Percentiles rank a stretch among this genome's conserved stretches.
Evolutionary conservation across 2,888 invertebrate genomes (phyloP).

Genomic region (Euspilapteryx auroguttella): DNA sequence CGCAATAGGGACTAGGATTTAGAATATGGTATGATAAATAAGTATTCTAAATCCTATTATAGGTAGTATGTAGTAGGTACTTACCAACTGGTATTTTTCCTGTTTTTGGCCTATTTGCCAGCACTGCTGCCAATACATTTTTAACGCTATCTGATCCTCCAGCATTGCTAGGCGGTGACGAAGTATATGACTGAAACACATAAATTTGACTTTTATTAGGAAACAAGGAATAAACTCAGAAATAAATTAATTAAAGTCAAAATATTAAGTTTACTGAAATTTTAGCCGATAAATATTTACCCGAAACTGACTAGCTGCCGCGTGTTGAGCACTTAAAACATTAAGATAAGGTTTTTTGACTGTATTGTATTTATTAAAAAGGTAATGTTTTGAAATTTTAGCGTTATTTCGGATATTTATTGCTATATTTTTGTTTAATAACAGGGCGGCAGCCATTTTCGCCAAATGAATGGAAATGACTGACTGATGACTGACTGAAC

Average conservation of each 20-base stretch:
- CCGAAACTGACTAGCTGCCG: constrained; percentile 30
- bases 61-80: no score
- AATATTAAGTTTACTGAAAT: constrained; percentile 4
- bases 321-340: constrained; percentile 31
- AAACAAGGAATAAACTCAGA: no score
- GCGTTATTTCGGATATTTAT: constrained; percentile 34
- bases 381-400: constrained; percentile 25
- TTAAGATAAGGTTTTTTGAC: constrained; percentile 30
- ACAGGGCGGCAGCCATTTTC: constrained; percentile 45
- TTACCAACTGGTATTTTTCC: constrained; percentile 55
- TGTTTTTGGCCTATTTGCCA: constrained; percentile 50
- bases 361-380: constrained; percentile 18
- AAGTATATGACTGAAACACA: constrained; percentile 30
- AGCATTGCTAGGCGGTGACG: constrained; percentile 19
- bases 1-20: no score
- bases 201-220: constrained; percentile 4
- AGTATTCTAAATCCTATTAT: no score
- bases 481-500: no score
- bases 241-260: no score
- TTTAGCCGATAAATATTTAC: constrained; percentile 16
- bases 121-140: constrained; percentile 51
- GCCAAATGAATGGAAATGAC: no score
- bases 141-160: constrained; percentile 35
- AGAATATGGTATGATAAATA: no score
- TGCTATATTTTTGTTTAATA: constrained; percentile 35